Evolutionary conservation across 2,888 invertebrate species (phyloP), one percentile per base, ranked within the genome.

Genomic region (Podotricha telesiphe): DNA sequence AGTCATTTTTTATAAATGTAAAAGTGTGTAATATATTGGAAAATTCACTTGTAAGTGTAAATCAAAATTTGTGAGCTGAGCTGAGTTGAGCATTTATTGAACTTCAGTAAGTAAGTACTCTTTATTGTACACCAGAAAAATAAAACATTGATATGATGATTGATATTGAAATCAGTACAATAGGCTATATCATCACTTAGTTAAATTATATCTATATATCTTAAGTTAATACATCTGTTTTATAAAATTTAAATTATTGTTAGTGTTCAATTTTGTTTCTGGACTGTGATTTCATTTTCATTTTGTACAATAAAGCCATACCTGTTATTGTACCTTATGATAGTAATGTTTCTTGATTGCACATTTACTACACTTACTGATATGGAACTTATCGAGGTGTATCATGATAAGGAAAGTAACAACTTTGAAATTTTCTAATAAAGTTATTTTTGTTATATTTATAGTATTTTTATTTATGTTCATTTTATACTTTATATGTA

Each of bases 371-470:
- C 62, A 61, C 67, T 67, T 67, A 65, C 55, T 65, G 62, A 55
- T 67, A 83, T 84, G 42, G 19, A 58, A 56, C 48, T 65, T 62
- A 81, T n/a, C 82, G 80, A 28, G 78, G 79, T 80, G 78, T 78
- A 78, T 85, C 22, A 34, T 67, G 22, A 64, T 65, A 66, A 64
- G 63, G 48, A 68, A 68, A 67, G 34, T 61, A 47, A 20, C 55
- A 51, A 68, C 67, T 70, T 73, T 70, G 68, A 22, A 45, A 59
- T 59, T 59, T 45, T 59, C 45, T 71, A 74, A 74, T 74, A 74
- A 74, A 73, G 63, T 77, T 86, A 82, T 86, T 85, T 85, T 86
- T 85, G 83, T 87, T 87, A 82, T 77, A 74, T 72, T 58, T 67
- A 20, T 59, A 69, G 71, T 69, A 70, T 42, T 65, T 59, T 58